Evolutionary conservation across 2,888 invertebrate genomes (phyloP), one percentile per base, ranked within the genome.

Genomic region (Phengaris arion): DNA sequence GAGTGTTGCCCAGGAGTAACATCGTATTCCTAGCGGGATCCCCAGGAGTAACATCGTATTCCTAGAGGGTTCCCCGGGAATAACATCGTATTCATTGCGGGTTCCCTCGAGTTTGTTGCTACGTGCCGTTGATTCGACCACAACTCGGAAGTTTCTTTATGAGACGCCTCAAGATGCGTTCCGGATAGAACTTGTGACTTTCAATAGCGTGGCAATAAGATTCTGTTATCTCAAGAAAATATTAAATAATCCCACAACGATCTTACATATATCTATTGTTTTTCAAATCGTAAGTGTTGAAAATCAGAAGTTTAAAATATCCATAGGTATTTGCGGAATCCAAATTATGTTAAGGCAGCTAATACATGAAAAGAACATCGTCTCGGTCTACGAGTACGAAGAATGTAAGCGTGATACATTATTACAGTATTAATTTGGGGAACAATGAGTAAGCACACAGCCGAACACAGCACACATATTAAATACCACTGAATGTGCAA

Each of bases 61-160:
- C 15, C 8, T 9, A 22, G 22, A 22, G 22, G 22, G 22, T 22
- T 22, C 1, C 22, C 22, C 22, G 1, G 22, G 22, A 22, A 1
- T 22, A 0, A 22, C 22, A 22, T 22, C 22, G 22, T 57, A 57
- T 8, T 57, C 15, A 22, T 9, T 9, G 3, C 35, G 22, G 59
- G 22, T 59, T 35, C 59, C 87, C 85, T 81, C 82, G 85, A 88
- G 85, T 88, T 88, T 82, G 83, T 84, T 85, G 85, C 87, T 86
- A 88, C 89, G 89, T 91, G 89, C 89, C 86, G 87, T 84, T 85
- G 86, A 86, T 86, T 86, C 86, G 84, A 87, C 86, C 82, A 84
- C 86, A 85, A 88, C 85, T 90, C 89, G 87, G 86, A 76, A 83
- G 84, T 87, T 89, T 86, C 85, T 88, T 89, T 88, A 87, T 86